Base-by-base conservation (phyloP, 2,888 invertebrate species). In the Celastrina argiolus region DNA sequence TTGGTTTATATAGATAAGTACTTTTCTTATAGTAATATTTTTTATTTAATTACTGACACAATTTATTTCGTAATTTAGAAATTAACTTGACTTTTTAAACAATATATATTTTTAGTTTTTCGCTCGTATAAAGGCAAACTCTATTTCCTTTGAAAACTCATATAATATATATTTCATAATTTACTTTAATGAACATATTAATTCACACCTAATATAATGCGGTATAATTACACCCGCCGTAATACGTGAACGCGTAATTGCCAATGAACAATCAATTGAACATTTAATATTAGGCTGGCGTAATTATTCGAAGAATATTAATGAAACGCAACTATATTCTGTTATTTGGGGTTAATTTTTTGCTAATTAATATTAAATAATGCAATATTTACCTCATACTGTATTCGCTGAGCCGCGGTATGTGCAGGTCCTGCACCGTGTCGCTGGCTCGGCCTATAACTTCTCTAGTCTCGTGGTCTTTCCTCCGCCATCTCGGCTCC, bases 341-440 rank as follows among this genome's bases (percentile, higher is more conserved):
- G 26, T 51, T 45, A 51, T 51, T 45, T 10, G 14, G 51, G 26
- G 51, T 26, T 22, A 1, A 51, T 51, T 51, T 51, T 51, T 51
- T 26, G 51, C 0, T 45, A 10, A 45, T 4, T 8, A 45, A 18
- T 45, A 18, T 18, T 10, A 2, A 45, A 18, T 45, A 45, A 18
- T 45, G 45, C 2, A 45, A 12, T 51, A 26, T 22, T 83, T 88
- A 94, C 94, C 94, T 92, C 74, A 92, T 80, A 73, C 91, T 92
- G 69, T 87, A 92, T 78, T 93, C 92, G 76, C 89, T 92, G 78
- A 92, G 90, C 66, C 91, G 89, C 12, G 94, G 94, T 81, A 94
- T 94, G 76, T 95, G 94, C 70, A 94, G 85, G 81, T 94, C 94
- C 73, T 93, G 89, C 75, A 93, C 91, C 18, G 78, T 72, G 34